Percentiles rank a stretch among this genome's conserved stretches.
These are phyloP conservation scores for Drosophila nr. perissopoda DNA, from an alignment of 2,888 invertebrate species.

Conservation along the genomic window DNA sequence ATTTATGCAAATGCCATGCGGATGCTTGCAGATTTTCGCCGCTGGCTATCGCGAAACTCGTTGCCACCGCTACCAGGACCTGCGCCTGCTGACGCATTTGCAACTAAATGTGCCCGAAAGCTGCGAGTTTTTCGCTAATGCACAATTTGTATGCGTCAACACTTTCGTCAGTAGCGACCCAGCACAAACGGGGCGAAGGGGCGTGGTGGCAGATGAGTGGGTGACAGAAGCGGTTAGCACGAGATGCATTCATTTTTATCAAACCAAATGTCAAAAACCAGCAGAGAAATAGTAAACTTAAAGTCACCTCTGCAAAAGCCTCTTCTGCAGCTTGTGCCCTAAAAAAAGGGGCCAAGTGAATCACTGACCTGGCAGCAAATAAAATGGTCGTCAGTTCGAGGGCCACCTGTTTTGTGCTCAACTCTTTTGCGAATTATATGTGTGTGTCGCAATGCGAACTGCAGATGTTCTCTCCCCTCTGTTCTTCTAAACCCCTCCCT, in stretches of 20 bases:
- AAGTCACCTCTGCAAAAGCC: conserved; percentile 3
- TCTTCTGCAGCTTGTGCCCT: background rate
- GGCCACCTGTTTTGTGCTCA: conserved; percentile 72
- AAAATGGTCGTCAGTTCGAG: conserved; percentile 49
- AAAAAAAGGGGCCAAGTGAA: conserved; percentile 73
- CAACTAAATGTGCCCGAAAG: conserved; percentile 77
- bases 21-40: conserved; percentile 81
- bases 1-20: conserved; percentile 78
- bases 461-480: conserved; percentile 61
- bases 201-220: background rate
- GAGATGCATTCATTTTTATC: conserved; percentile 68
- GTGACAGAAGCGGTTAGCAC: background rate
- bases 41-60: conserved; percentile 54
- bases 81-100: conserved; percentile 68
- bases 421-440: conserved; percentile 64
- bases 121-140: conserved; percentile 79
- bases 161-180: conserved; percentile 66
- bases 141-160: conserved; percentile 82
- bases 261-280: conserved; percentile 66
- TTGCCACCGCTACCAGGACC: conserved; percentile 3
- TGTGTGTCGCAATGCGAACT: conserved; percentile 57
- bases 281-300: conserved; percentile 6
- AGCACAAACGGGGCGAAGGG: background rate
- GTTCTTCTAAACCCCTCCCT: background rate
- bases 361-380: conserved; percentile 69